These are phyloP conservation scores for Theocolax elegans DNA, from an alignment of 1,140 invertebrate genomes.

Conservation along the genomic window DNA sequence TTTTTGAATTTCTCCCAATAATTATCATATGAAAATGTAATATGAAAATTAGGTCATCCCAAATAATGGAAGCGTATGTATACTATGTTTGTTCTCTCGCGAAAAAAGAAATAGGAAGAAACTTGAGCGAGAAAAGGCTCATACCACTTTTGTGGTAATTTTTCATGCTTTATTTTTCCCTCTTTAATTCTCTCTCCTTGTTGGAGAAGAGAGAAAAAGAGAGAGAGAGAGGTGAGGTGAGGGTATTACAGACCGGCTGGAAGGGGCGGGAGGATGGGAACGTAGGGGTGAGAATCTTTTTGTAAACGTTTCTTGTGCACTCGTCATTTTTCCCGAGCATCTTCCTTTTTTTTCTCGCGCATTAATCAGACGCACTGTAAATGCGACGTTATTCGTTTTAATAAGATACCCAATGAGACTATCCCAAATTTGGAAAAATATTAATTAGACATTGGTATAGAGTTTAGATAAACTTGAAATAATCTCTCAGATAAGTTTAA, in stretches of 20 bases:
- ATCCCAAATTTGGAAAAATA: too few relatives aligned
- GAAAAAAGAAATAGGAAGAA: neutral
- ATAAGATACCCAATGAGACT: too few relatives aligned
- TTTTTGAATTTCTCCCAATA: too few relatives aligned
- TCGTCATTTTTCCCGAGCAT: neutral
- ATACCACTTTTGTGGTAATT: neutral
- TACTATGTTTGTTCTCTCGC: neutral
- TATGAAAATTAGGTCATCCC: neutral
- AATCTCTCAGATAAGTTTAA: too few relatives aligned
- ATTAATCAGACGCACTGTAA: neutral
- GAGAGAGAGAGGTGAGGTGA: too few relatives aligned
- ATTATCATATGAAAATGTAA: too few relatives aligned
- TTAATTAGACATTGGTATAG: too few relatives aligned
- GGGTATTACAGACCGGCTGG: too few relatives aligned
- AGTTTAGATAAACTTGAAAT: too few relatives aligned
- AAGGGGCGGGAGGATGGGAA: too few relatives aligned
- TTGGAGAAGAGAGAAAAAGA: too few relatives aligned
- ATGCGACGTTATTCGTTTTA: neutral
- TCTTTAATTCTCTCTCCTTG: slow-evolving; percentile 7
- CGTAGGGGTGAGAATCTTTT: too few relatives aligned
- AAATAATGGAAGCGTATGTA: neutral
- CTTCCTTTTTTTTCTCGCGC: neutral
- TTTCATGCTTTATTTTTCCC: neutral
- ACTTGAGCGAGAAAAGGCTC: neutral
- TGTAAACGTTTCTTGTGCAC: neutral